Evolutionary conservation across 2,797 vertebrate genomes (phyloP), one percentile per base, ranked within the genome.

Genomic region (Spea hammondii): DNA sequence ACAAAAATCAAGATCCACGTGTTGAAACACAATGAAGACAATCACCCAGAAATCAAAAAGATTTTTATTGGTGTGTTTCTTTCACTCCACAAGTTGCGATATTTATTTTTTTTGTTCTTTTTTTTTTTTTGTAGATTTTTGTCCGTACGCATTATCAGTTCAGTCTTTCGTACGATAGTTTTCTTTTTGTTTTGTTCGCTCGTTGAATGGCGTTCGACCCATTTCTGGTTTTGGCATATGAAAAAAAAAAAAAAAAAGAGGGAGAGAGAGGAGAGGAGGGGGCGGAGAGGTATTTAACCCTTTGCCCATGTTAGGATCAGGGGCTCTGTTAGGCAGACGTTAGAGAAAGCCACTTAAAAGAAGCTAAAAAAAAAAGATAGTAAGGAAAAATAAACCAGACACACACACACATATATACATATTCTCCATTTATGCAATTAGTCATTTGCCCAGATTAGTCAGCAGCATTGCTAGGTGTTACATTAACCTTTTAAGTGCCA

Each of bases 211-310:
- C 75, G 70, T 82, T 82, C 80, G 80, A 82, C 80, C 80, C 80
- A 82, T 82, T 82, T 82, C 80, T 82, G 80, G 80, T 82, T 82
- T 82, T 82, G 80, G 80, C 80, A 82, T 82, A 82, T 82, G 80
- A 82, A 82, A 82, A 53, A 82, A 65, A 82, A 70, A 80, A 60
- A 57, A 74, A 83, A 80, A 77, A 72, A 77, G 70, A 53, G 70
- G 69, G 79, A 72, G 74, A 65, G 73, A 70, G 76, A 50, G 45
- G 67, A 57, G 66, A 65, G 51, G 71, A 32, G 51, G 62, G 77
- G 81, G 77, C 64, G 45, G 57, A 67, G 71, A 82, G 65, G 78
- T 70, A 84, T 70, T 77, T 77, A 72, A 82, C 86, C 84, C 65
- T 78, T 83, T 83, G 80, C 84, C 76, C 55, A 82, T 78, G 70